Evolutionary conservation across 1,140 invertebrate species (phyloP).

Genomic region (Heliconius congener): DNA sequence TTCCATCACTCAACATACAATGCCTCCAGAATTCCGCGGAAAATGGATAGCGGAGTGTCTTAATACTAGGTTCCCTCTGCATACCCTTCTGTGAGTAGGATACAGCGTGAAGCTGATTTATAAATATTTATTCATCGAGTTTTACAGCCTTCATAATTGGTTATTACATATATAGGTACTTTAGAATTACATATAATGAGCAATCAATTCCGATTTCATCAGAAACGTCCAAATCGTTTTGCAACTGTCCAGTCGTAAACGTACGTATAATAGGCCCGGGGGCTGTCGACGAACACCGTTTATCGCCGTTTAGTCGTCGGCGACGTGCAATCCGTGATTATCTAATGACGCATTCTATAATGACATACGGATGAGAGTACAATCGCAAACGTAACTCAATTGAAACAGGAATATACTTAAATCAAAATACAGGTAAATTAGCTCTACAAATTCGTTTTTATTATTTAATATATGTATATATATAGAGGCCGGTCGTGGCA

Average conservation of each 20-base stretch:
- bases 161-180: not conserved
- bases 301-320: slow-evolving; percentile 69
- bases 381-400: slow-evolving; percentile 13
- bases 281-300: slow-evolving; percentile 55
- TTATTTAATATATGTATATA: too few species aligned
- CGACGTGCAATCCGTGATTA: slow-evolving; percentile 66
- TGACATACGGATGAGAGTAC: slow-evolving; percentile 44
- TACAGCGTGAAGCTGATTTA: too few species aligned
- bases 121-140: too few species aligned
- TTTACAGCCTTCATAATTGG: not conserved
- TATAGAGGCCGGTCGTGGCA: too few species aligned
- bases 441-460: too few species aligned
- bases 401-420: not conserved
- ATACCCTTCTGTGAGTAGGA: too few species aligned
- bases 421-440: not conserved
- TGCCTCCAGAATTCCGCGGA: too few species aligned
- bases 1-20: too few species aligned
- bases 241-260: slow-evolving; percentile 50
- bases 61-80: too few species aligned
- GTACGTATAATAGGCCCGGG: slow-evolving; percentile 49
- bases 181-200: not conserved
- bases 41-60: too few species aligned
- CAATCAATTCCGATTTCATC: not conserved
- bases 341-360: slow-evolving; percentile 66
- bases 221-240: slow-evolving; percentile 6